Percentiles rank a stretch among this genome's conserved stretches.
These are phyloP conservation scores for Hylaeus volcanicus DNA, from an alignment of 1,140 invertebrate species.

Conservation along the genomic window DNA sequence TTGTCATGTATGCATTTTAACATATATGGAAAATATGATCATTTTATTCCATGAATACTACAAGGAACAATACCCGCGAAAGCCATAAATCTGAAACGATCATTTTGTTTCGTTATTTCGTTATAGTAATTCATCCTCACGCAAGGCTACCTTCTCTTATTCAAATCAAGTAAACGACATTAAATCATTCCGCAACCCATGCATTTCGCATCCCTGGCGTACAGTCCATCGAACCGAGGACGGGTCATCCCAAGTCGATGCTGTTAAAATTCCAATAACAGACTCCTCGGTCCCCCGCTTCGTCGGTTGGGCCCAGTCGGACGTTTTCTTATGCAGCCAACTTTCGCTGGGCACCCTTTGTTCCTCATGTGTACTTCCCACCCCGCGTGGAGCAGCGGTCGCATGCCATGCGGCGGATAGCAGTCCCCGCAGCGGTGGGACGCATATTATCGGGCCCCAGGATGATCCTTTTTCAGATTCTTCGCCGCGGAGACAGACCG, in stretches of 20 bases:
- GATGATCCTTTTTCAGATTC: conserved; percentile 60
- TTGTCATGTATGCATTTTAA: no score
- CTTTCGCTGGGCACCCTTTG: conserved; percentile 32
- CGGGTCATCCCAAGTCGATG: neutral
- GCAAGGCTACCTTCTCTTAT: no score
- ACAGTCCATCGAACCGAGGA: neutral
- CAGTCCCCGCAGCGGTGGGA: conserved; percentile 41
- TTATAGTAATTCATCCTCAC: no score
- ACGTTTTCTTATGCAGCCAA: conserved; percentile 50
- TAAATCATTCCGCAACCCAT: no score
- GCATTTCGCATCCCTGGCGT: no score
- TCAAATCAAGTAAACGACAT: no score
- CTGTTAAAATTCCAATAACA: conserved; percentile 65
- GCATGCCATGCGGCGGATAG: conserved; percentile 41
- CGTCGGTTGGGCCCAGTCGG: neutral
- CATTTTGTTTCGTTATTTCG: no score
- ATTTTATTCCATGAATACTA: no score
- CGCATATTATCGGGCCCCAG: conserved; percentile 53
- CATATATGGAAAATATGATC: no score
- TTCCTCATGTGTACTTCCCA: conserved; percentile 47
- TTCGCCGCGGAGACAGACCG: conserved; percentile 44
- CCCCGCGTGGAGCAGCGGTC: conserved; percentile 35
- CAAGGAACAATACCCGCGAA: no score
- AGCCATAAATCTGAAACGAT: no score
- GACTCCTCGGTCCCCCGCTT: conserved; percentile 7